Conservation (phyloP, 2,113 vertebrate genomes). For the Coptodon rendalli region DNA sequence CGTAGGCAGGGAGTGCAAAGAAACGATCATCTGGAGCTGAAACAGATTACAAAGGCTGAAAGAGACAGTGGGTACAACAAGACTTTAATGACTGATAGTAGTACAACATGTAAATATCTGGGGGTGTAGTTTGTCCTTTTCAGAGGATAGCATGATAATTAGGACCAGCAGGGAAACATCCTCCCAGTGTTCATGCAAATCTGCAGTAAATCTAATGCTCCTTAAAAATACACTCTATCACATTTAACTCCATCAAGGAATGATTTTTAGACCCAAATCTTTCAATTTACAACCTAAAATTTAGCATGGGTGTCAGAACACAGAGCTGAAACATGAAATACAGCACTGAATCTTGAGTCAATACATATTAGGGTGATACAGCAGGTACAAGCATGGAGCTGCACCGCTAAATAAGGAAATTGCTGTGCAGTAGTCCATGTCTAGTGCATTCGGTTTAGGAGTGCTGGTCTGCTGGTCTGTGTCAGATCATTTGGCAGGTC, state of each 20-base stretch:
- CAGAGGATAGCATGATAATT: neutral
- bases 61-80: neutral
- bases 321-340: neutral
- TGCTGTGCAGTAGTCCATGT: neutral
- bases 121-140: neutral
- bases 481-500: conserved; percentile 25
- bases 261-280: neutral
- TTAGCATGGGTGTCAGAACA: neutral
- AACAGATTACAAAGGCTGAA: neutral
- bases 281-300: neutral
- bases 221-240: neutral
- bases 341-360: no score
- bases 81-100: neutral
- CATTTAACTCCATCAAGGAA: neutral
- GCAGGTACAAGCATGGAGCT: neutral
- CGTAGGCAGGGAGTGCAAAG: neutral
- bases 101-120: neutral
- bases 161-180: neutral
- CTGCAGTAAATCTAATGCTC: neutral
- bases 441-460: neutral
- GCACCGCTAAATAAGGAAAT: conserved; percentile 39
- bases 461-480: conserved; percentile 21
- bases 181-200: neutral
- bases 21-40: neutral
- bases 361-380: neutral